Evolutionary conservation across 2,888 invertebrate species (phyloP), one percentile per base, ranked within the genome.

Genomic region (Nomada fucata): DNA sequence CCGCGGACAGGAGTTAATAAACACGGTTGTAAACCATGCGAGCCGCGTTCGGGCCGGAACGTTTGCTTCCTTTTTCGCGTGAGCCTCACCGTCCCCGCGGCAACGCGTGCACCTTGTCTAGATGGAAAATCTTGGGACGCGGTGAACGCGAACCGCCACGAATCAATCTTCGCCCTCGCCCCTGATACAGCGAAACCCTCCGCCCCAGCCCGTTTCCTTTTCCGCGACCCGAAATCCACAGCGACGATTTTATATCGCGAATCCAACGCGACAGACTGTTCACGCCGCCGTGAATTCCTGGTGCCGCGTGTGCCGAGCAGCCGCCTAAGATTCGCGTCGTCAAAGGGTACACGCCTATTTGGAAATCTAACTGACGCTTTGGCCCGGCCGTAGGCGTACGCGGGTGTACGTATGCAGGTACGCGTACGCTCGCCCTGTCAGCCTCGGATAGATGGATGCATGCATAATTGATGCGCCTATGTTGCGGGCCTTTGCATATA

Each of bases 291-390:
- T 59, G 77, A 78, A 79, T 79, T 78, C 76, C 64, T 65, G 36
- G 50, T 47, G 18, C 26, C 26, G n/a, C 59, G 29, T 15, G 15
- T 23, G 23, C 18, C 42, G 50, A 44, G 72, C 65, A 72, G 55
- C 61, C 29, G 47, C 71, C 71, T 18, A 72, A 80, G 78, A 65
- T 67, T 79, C 55, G 77, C 78, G 65, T 82, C 85, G 86, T 90
- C 91, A 90, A 91, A 91, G 89, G 85, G 70, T n/a, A 79, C 76
- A 68, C 65, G 79, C 70, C 69, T 80, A 74, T 77, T 86, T 76
- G 83, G 85, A 85, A 86, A 85, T 77, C 83, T 76, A 60, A 70
- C 80, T 76, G 80, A 85, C 72, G 86, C 89, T 90, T 90, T 86
- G 88, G 81, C 80, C 82, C 73, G 65, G 71, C 55, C 79, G 73